phyloP scores from a whole-genome alignment of 2,888 invertebrate genomes.

The Meandrusa payeni region DNA sequence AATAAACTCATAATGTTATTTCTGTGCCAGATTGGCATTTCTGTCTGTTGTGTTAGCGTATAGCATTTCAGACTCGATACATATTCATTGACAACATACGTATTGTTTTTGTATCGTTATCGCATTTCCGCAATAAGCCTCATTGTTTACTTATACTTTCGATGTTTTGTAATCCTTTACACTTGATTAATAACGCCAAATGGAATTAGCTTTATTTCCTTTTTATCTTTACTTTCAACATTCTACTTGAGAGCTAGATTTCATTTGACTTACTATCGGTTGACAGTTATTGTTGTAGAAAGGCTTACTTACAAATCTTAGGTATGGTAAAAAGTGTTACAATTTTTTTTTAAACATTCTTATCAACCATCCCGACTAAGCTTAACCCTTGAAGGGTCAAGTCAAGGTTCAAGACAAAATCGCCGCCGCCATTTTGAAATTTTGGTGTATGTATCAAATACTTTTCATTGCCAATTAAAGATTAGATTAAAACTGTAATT shows the following conservation, averaged over 20 bases:
- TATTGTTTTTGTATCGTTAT: slow-evolving; percentile 1
- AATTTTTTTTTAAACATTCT: no score
- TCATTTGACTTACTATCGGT: not conserved
- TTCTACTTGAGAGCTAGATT: slow-evolving; percentile 2
- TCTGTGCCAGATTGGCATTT: not conserved
- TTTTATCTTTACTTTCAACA: slow-evolving; percentile 8
- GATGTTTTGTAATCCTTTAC: slow-evolving; percentile 9
- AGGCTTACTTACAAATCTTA: no score
- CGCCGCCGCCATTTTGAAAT: no score
- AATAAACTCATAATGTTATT: not conserved
- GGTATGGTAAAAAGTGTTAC: no score
- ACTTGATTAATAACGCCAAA: slow-evolving; percentile 6
- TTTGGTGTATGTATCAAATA: no score
- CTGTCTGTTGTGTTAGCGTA: not conserved
- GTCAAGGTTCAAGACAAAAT: no score
- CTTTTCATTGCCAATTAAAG: no score
- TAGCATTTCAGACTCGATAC: not conserved
- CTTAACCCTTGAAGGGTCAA: no score
- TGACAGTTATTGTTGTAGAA: no score
- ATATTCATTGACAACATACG: slow-evolving; percentile 9
- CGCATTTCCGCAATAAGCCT: slow-evolving; percentile 4
- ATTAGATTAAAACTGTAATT: no score
- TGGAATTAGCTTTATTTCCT: slow-evolving; percentile 7
- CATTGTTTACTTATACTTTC: not conserved
- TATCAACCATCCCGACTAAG: no score